phyloP scores from a whole-genome alignment of 2,888 invertebrate genomes.

The Chrysolina haemoptera region DNA sequence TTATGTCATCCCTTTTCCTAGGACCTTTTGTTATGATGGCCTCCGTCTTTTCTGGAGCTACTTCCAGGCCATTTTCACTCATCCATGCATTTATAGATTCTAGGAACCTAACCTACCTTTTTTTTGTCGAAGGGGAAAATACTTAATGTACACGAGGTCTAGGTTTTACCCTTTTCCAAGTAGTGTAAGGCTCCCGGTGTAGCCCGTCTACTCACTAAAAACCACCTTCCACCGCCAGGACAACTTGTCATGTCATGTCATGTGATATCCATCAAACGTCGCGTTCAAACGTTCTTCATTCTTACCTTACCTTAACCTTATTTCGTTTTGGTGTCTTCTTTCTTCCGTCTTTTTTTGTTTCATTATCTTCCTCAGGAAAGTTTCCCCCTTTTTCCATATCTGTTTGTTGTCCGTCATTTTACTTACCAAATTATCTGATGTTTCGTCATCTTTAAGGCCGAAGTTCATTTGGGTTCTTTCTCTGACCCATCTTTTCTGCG shows the following conservation, averaged over 20 bases:
- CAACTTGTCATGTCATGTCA: too few species aligned
- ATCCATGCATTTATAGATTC: neutral
- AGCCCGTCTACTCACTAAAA: too few species aligned
- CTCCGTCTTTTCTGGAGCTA: neutral
- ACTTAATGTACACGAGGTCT: too few species aligned
- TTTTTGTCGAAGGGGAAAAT: too few species aligned
- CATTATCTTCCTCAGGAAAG: neutral
- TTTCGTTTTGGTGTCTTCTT: neutral
- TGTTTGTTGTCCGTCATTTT: neutral
- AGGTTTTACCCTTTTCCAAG: too few species aligned
- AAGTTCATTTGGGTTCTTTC: neutral
- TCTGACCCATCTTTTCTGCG: slow-evolving; percentile 16
- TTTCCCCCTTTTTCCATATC: neutral
- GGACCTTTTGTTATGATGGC: neutral
- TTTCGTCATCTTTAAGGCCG: slow-evolving; percentile 15
- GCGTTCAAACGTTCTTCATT: too few species aligned
- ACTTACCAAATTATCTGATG: too few species aligned
- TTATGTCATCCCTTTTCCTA: neutral
- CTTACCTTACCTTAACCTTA: neutral
- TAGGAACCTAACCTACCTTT: neutral
- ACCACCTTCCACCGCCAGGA: too few species aligned
- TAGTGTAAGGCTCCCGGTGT: too few species aligned
- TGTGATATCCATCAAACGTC: too few species aligned
- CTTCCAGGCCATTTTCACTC: neutral
- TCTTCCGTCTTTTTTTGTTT: neutral